Evolutionary conservation across 2,888 invertebrate genomes (phyloP), one percentile per base, ranked within the genome.

Genomic region (Hedychridium roseum): DNA sequence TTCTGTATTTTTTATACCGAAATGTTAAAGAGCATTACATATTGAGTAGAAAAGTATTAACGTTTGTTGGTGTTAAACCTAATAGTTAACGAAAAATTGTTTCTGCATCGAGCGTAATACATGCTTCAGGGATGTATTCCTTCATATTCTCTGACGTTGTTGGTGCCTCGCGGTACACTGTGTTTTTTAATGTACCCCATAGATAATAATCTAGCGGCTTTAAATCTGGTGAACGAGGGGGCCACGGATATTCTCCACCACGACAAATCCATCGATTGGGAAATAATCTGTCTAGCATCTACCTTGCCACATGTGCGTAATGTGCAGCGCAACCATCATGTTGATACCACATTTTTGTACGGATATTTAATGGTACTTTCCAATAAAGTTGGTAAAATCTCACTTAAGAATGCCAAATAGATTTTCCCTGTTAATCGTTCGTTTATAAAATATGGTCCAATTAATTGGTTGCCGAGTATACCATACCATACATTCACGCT

Each of bases 321-420:
- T 32, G 38, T n/a, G 43, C 48, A 5, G 20, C 34, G 34, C 43
- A 48, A n/a, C 38, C 32, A 26, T 43, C 48, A 9, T 48, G 43
- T 14, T 48, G 43, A 31, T 12, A 43, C 40, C 43, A 43, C 43
- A 43, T 35, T n/a, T 27, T 21, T 16, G 21, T n/a, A 23, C 45
- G 26, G 18, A 18, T 23, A 18, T 30, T 15, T 14, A 50, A 6
- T 20, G 36, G 41, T 37, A 44, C 6, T 38, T 41, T 50, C 45
- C 14, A 50, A 26, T n/a, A 50, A 15, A 9, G 14, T 7, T 5
- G 37, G 38, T 11, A 50, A 30, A 23, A 14, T 7, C 12, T 40
- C 15, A 27, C 15, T 28, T 30, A 45, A 37, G 26, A 50, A 32
- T 21, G 11, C 12, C 1, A 12, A 12, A 26, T 50, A 50, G 21